Conservation (phyloP, 1,140 invertebrate species). For the Trypoxylus dichotomus region DNA sequence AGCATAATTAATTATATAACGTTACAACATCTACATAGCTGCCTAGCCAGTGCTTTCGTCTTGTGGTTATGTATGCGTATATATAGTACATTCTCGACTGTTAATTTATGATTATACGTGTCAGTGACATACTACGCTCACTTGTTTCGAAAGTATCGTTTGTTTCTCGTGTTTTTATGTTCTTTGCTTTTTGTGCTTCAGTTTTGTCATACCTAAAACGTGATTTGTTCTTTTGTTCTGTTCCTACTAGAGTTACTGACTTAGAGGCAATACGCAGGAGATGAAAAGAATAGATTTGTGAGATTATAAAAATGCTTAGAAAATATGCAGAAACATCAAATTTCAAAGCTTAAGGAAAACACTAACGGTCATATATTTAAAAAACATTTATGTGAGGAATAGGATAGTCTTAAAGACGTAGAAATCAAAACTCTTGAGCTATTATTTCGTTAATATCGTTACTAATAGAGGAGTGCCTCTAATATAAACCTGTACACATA, state of each 20-base stretch:
- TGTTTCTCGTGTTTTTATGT: conserved; percentile 19
- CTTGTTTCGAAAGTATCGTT: conserved; percentile 3
- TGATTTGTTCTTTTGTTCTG: not conserved
- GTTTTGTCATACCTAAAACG: not conserved
- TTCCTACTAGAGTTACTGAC: not conserved
- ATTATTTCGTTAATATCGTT: too few species aligned
- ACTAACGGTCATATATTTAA: too few species aligned
- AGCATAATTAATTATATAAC: conserved; percentile 16
- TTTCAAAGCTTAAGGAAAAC: too few species aligned
- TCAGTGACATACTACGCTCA: conserved; percentile 23
- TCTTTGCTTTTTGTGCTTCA: not conserved
- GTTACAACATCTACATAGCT: conserved; percentile 13
- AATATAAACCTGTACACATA: too few species aligned
- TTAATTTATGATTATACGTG: conserved; percentile 21
- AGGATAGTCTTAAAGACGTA: too few species aligned
- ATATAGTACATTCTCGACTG: not conserved
- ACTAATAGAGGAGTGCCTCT: too few species aligned
- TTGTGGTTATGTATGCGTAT: not conserved
- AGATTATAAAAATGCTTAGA: not conserved
- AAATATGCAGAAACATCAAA: too few species aligned
- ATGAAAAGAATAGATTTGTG: not conserved
- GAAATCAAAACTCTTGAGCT: too few species aligned
- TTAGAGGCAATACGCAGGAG: not conserved
- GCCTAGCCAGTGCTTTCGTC: not conserved
- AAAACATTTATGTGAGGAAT: too few species aligned